These are phyloP conservation scores for Mastigias papua DNA, from an alignment of 30 jellyfish, hydroid and myxozoan genomes.

Conservation along the genomic window DNA sequence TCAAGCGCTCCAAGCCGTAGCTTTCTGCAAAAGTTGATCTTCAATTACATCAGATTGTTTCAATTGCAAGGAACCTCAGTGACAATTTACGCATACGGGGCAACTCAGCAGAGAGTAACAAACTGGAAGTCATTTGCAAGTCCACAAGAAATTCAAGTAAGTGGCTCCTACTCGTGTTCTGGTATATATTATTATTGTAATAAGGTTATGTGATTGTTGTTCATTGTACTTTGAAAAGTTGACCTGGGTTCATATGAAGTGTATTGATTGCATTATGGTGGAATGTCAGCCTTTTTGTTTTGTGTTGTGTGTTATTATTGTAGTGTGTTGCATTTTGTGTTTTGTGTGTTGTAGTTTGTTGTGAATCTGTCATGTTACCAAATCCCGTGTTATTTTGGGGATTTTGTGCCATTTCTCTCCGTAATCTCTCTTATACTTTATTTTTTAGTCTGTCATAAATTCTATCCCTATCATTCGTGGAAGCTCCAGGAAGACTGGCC, in stretches of 20 bases:
- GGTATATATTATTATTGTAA: no score
- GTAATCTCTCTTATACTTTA: background rate
- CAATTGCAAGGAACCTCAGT: slow-evolving; percentile 71
- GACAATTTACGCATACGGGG: slow-evolving; percentile 69
- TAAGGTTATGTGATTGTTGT: background rate
- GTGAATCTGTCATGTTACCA: no score
- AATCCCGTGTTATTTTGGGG: no score
- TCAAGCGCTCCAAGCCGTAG: slow-evolving; percentile 65
- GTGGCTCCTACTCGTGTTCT: background rate
- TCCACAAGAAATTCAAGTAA: slow-evolving; percentile 79
- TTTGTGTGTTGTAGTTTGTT: no score
- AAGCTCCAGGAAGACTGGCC: slow-evolving; percentile 70
- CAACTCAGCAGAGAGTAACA: slow-evolving; percentile 44
- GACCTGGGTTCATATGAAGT: no score
- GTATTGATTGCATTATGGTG: no score
- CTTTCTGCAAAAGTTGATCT: slow-evolving; percentile 64
- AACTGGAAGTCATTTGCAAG: slow-evolving; percentile 75
- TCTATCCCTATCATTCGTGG: slow-evolving; percentile 70
- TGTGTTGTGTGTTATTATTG: no score
- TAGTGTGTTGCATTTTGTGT: background rate
- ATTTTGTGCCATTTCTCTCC: background rate
- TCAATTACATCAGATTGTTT: slow-evolving; percentile 72
- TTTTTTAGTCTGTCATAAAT: slow-evolving; percentile 52
- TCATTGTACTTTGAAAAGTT: background rate
- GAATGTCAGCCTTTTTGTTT: no score